A percentile compares a stretch with the other conserved stretches of the same genome.
Evolutionary conservation across 2,797 vertebrate genomes (phyloP).

Genomic region (Gadopsis marmoratus): DNA sequence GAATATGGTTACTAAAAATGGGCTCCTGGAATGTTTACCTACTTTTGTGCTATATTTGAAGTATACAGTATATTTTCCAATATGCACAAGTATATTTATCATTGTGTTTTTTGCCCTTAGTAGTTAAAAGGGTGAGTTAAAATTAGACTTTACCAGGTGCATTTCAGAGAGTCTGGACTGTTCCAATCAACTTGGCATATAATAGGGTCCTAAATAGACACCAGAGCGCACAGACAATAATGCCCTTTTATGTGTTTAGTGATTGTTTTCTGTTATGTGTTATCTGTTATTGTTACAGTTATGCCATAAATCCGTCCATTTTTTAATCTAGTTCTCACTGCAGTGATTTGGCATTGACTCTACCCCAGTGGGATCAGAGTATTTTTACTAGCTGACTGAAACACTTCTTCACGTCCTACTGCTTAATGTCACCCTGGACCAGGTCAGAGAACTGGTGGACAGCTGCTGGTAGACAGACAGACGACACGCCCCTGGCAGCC

Average conservation of each 20-base stretch:
- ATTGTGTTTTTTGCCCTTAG: not conserved
- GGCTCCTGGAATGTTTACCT: not conserved
- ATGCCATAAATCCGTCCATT: not conserved
- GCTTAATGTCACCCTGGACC: not conserved
- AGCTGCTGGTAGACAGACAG: conserved; percentile 27
- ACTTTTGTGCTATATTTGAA: not conserved
- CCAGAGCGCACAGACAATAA: not conserved
- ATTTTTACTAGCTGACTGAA: not conserved
- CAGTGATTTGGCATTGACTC: not conserved
- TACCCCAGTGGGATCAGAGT: not conserved
- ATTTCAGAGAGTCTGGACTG: not conserved
- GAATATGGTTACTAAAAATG: not conserved
- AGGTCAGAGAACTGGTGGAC: conserved; percentile 21
- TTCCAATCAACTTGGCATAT: not conserved
- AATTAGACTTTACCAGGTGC: not conserved
- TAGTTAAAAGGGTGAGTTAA: not conserved
- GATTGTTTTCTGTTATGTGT: not conserved
- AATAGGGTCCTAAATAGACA: not conserved
- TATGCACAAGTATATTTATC: not conserved
- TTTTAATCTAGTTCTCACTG: not conserved
- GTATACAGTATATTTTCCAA: not conserved
- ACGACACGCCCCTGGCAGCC: not conserved
- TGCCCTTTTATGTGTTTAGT: not conserved
- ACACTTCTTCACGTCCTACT: not conserved
- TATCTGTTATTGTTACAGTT: no score